Evolutionary conservation across 2,797 vertebrate genomes (phyloP).

Genomic region (Enteromius unitaeniatus): DNA sequence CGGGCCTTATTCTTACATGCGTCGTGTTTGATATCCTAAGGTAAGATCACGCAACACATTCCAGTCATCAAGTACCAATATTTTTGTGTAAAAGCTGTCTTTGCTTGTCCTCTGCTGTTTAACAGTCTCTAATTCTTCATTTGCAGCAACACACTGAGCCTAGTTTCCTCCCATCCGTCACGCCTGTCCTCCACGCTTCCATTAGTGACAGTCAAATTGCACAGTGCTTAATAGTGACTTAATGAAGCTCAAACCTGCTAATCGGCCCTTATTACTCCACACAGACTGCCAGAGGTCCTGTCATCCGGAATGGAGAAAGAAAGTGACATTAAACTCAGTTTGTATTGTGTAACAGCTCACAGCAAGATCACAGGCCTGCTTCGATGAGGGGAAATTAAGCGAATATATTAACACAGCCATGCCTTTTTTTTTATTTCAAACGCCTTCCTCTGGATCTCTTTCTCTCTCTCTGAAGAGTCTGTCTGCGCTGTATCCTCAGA

Average conservation of each 20-base stretch:
- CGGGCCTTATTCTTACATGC: neutral
- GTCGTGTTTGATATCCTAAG: neutral
- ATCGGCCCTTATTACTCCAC: conserved; percentile 7
- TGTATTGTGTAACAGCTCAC: neutral
- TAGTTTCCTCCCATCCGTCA: conserved; percentile 25
- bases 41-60: neutral
- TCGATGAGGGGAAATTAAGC: neutral
- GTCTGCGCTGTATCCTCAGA: conserved; percentile 27
- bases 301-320: neutral
- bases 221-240: conserved; percentile 24
- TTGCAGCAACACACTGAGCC: conserved; percentile 11
- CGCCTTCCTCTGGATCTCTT: neutral
- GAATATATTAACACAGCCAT: conserved; percentile 14
- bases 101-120: neutral
- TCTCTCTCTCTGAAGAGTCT: conserved; percentile 21
- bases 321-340: conserved; percentile 14
- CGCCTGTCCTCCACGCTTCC: conserved; percentile 23
- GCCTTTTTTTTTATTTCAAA: neutral
- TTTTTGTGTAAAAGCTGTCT: neutral
- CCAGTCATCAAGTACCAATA: neutral
- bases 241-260: conserved; percentile 29
- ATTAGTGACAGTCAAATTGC: conserved; percentile 28
- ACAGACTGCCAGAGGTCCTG: neutral
- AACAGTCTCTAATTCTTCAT: neutral
- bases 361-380: conserved; percentile 4